These are phyloP conservation scores for Lepidothrix coronata DNA, from an alignment of 2,113 vertebrate species.

Conservation along the genomic window DNA sequence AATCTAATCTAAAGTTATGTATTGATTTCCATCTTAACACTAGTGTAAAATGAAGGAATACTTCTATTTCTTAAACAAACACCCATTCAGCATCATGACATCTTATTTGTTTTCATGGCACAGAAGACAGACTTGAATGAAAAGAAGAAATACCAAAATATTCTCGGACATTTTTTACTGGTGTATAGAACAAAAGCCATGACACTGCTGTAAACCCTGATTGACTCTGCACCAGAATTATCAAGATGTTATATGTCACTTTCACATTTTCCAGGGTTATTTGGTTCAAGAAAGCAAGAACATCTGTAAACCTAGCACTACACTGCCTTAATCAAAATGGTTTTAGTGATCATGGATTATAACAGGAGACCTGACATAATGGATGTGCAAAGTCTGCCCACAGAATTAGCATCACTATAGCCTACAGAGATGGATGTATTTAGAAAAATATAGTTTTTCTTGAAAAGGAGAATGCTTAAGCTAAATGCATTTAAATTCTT, in stretches of 20 bases:
- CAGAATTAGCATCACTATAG: conserved; percentile 46
- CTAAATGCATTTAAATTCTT: conserved; percentile 47
- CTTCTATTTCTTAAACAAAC: conserved; percentile 31
- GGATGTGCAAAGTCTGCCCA: conserved; percentile 27
- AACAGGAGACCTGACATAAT: conserved; percentile 40
- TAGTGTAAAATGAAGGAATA: background rate
- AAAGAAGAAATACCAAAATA: background rate
- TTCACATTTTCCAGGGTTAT: conserved; percentile 25
- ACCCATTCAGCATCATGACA: background rate
- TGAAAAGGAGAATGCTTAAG: conserved; percentile 24
- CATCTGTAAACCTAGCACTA: conserved; percentile 27
- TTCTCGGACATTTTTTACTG: background rate
- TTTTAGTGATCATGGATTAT: conserved; percentile 51
- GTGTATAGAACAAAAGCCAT: conserved; percentile 15
- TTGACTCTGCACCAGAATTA: background rate
- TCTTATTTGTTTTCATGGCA: background rate
- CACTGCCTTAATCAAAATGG: conserved; percentile 50
- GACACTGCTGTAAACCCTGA: background rate
- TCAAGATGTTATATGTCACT: background rate
- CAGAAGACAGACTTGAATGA: background rate
- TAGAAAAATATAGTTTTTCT: conserved; percentile 26
- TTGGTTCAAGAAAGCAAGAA: conserved; percentile 29
- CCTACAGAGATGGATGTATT: background rate
- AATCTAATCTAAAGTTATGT: conserved; percentile 8
- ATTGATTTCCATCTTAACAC: background rate